Base-by-base conservation (phyloP, 2,113 vertebrate species). In the Eulacestoma nigropectus region DNA sequence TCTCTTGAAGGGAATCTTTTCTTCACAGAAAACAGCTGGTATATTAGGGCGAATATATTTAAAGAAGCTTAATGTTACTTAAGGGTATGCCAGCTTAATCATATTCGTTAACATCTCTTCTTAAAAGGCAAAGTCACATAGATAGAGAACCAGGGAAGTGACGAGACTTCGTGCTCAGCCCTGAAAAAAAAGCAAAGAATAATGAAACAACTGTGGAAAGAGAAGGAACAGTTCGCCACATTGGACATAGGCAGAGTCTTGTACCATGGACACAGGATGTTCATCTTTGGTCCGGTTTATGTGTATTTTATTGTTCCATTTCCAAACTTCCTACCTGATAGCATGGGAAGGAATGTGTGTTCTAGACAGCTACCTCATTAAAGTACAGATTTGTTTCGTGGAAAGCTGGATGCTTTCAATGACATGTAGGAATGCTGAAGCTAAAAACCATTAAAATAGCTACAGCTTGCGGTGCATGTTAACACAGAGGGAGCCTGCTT, bases 391-490 rank as follows among this genome's bases (percentile, higher is more conserved):
- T 39, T 63, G 52, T 93, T 81, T 74, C 0, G 0, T 72, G 67
- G 64, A 67, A 93, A 92, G 21, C 41, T 0, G 13, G 72, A 72
- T 93, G 80, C 77, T 95, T 95, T 70, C 4, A 4, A 25, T 64
- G 59, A 33, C 72, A n/a, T 41, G 41, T 32, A 70, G 44, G 86
- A 90, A 89, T 33, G 69, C 39, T 2, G 3, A 41, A 89, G 64
- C 47, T 95, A 72, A 93, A 92, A 84, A 70, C 17, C 47, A 59
- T 86, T 83, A 87, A 84, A 95, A 93, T 69, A 93, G 37, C 80
- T 79, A 11, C 87, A 75, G 64, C 64, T 63, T n/a, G 68, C 6
- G 10, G 52, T 11, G 16, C 72, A 29, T 49, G 59, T 49, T 90
- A 80, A 53, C 20, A 16, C 56, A 9, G 70, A 76, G 29, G n/a